Evolutionary conservation across 2,113 vertebrate genomes (phyloP).

Genomic region (Oenanthe melanoleuca): DNA sequence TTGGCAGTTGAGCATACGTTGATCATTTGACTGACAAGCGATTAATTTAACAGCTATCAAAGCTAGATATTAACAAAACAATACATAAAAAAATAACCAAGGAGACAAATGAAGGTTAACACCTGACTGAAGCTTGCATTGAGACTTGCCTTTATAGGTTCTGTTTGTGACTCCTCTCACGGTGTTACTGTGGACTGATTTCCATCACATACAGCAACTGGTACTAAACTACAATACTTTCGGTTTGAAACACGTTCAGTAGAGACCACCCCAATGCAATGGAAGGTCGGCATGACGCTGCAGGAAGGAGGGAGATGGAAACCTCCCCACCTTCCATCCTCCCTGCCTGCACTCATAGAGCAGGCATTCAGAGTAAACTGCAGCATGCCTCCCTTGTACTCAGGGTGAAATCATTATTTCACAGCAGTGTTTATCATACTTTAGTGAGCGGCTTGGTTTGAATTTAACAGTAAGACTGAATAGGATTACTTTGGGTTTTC

Average conservation of each 20-base stretch:
- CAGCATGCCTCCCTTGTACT: background rate
- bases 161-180: conserved; percentile 20
- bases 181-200: conserved; percentile 34
- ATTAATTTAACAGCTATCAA: conserved; percentile 20
- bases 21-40: conserved; percentile 20
- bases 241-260: conserved; percentile 33
- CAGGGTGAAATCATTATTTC: conserved; percentile 22
- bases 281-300: background rate
- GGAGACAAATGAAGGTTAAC: conserved; percentile 57
- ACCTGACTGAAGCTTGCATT: conserved; percentile 65
- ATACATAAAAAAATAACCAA: conserved; percentile 31
- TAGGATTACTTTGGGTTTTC: conserved; percentile 26
- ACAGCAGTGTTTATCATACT: conserved; percentile 37
- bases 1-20: conserved; percentile 48
- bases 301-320: background rate
- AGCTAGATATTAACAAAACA: conserved; percentile 51
- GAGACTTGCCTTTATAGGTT: conserved; percentile 58
- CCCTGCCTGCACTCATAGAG: background rate
- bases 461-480: background rate
- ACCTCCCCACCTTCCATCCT: background rate
- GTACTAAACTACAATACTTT: conserved; percentile 44
- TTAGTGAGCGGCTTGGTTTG: background rate
- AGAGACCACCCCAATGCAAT: background rate
- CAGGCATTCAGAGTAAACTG: background rate
- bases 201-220: conserved; percentile 28